Percentiles rank a stretch among this genome's conserved stretches.
phyloP scores from a whole-genome alignment of 64 coral and sea anemone species.

The Pocillopora verrucosa region DNA sequence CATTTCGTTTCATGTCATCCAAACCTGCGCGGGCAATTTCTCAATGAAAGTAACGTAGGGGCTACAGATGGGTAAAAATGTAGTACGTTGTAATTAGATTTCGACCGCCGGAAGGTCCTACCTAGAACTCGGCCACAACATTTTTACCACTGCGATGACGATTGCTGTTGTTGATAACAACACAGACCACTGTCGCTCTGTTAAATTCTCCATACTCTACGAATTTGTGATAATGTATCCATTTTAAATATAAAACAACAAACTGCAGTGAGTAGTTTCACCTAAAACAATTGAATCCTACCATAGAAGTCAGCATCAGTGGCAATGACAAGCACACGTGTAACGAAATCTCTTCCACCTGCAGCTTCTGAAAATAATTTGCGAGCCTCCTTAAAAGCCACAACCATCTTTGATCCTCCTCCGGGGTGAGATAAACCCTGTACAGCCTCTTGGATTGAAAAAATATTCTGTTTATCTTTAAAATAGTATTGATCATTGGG shows the following conservation, averaged over 20 bases:
- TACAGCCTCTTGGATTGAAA: background rate
- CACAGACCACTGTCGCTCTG: background rate
- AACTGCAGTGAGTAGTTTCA: too few species aligned
- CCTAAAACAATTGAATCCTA: background rate
- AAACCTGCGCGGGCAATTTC: too few species aligned
- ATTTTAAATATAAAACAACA: too few species aligned
- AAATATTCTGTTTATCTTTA: constrained; percentile 5
- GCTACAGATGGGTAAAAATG: too few species aligned
- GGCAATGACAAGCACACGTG: constrained; percentile 11
- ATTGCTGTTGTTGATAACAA: too few species aligned
- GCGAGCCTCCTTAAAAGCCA: background rate
- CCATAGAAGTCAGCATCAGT: constrained; percentile 16
- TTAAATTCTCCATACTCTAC: background rate
- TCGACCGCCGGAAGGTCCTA: too few species aligned
- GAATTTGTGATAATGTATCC: too few species aligned
- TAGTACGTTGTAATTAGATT: too few species aligned
- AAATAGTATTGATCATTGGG: background rate
- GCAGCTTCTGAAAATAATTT: background rate
- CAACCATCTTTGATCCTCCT: constrained; percentile 17
- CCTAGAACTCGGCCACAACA: too few species aligned
- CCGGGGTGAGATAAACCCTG: background rate
- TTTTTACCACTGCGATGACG: too few species aligned
- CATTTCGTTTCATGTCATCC: too few species aligned
- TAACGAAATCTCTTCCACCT: background rate
- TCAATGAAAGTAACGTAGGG: too few species aligned